phyloP scores from a whole-genome alignment of 1,140 invertebrate genomes.

The Ceratina australensis region DNA sequence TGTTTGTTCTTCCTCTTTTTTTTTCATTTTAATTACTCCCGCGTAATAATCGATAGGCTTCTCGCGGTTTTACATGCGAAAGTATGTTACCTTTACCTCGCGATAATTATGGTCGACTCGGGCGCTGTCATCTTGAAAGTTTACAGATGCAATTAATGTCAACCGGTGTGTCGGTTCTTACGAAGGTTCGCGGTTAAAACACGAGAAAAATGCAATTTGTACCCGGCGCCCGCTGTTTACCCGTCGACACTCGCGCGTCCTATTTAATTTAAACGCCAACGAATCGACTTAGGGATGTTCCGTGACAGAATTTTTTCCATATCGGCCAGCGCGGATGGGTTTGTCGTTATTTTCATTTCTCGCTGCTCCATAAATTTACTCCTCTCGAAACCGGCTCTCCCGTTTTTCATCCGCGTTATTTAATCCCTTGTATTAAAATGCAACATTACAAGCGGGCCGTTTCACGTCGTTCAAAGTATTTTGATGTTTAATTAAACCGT shows the following conservation, averaged over 20 bases:
- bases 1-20: no score
- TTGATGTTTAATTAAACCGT: conserved; percentile 10
- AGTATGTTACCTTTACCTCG: background rate
- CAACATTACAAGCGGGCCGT: no score
- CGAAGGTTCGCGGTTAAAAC: background rate
- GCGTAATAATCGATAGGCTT: no score
- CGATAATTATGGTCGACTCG: conserved; percentile 11
- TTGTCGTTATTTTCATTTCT: background rate
- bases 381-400: background rate
- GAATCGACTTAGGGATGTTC: background rate
- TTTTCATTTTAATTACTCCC: no score
- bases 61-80: no score
- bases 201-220: conserved; percentile 29
- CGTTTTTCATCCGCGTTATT: background rate
- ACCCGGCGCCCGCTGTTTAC: background rate
- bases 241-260: background rate
- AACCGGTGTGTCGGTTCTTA: background rate
- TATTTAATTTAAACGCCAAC: conserved; percentile 24
- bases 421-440: background rate
- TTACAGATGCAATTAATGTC: conserved; percentile 40
- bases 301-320: background rate
- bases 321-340: background rate
- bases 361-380: background rate
- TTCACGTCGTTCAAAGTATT: background rate
- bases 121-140: conserved; percentile 6